phyloP scores from a whole-genome alignment of 2,113 vertebrate genomes.

The pig (Sus scrofa) region DNA sequence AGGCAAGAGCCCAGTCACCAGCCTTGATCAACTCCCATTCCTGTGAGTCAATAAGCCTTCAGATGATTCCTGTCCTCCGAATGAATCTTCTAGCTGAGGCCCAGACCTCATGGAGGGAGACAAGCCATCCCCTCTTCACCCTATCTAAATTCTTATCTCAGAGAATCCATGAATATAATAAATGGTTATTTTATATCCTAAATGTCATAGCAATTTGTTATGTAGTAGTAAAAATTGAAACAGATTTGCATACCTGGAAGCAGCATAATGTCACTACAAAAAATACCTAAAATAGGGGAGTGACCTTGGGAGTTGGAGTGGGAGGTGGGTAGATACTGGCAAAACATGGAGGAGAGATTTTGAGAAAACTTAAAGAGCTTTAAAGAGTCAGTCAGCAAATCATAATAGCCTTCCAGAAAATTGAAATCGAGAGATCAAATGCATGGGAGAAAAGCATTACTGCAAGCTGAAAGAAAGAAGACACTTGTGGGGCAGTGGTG shows the following conservation, averaged over 20 bases:
- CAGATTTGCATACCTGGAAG: not conserved
- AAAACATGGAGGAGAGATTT: not conserved
- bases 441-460: not conserved
- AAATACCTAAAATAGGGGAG: not conserved
- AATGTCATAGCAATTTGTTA: not conserved
- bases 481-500: not conserved
- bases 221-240: not conserved
- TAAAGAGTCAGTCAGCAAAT: not conserved
- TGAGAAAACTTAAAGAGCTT: not conserved
- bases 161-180: not conserved
- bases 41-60: not conserved
- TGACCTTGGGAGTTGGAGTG: not conserved
- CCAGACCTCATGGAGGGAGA: not conserved
- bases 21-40: not conserved
- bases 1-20: not conserved
- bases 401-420: not conserved
- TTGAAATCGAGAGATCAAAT: not conserved
- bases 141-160: not conserved
- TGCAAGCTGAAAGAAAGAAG: not conserved
- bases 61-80: not conserved
- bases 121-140: not conserved
- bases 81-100: not conserved
- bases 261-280: not conserved
- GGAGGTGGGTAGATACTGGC: not conserved
- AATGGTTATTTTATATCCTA: not conserved